phyloP scores from a whole-genome alignment of 2,888 invertebrate species.

The Keiferia lycopersicella region DNA sequence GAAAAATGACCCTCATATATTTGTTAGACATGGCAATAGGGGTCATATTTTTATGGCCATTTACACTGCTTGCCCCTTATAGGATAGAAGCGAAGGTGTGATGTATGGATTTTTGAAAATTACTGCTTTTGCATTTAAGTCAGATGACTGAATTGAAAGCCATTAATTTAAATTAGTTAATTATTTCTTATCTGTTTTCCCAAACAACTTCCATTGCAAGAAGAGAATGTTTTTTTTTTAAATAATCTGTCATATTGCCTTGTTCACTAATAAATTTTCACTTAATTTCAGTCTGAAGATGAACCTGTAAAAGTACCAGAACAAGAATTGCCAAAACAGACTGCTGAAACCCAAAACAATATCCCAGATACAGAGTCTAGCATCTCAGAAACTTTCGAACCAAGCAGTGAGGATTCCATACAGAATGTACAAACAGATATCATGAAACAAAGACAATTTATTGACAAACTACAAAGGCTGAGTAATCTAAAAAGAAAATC shows the following conservation, averaged over 20 bases:
- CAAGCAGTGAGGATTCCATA: slow-evolving; percentile 51
- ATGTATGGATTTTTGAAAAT: too few relatives aligned
- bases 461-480: slow-evolving; percentile 71
- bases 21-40: too few relatives aligned
- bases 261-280: neutral
- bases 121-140: too few relatives aligned
- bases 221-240: too few relatives aligned
- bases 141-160: too few relatives aligned
- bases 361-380: slow-evolving; percentile 50
- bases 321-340: slow-evolving; percentile 61
- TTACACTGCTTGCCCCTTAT: too few relatives aligned
- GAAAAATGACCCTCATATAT: too few relatives aligned
- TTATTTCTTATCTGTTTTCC: neutral
- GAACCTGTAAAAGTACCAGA: slow-evolving; percentile 65
- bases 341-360: slow-evolving; percentile 52
- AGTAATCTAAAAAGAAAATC: slow-evolving; percentile 75
- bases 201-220: neutral
- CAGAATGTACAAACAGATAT: slow-evolving; percentile 61
- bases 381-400: slow-evolving; percentile 59
- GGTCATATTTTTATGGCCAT: too few relatives aligned
- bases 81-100: too few relatives aligned
- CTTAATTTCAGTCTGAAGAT: slow-evolving; percentile 65
- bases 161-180: too few relatives aligned
- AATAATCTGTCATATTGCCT: too few relatives aligned
- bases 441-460: slow-evolving; percentile 67